Conservation (phyloP, 35 echinoderm and acorn worm species). For the Hemicentrotus pulcherrimus region DNA sequence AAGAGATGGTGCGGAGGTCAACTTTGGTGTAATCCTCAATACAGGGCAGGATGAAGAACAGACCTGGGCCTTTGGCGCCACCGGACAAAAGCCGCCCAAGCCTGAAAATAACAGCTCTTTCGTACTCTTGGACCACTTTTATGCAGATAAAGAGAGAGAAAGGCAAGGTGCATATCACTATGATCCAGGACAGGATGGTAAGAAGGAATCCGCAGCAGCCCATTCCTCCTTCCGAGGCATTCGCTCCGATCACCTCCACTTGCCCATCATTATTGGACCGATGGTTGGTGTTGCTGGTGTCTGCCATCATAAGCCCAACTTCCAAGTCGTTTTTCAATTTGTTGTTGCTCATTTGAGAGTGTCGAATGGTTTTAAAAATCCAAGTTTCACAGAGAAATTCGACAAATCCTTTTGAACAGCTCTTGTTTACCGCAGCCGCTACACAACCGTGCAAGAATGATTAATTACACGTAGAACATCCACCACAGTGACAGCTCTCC, state of each 20-base stretch:
- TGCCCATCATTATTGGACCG: background rate
- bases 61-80: slow-evolving; percentile 78
- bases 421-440: background rate
- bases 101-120: slow-evolving; percentile 82
- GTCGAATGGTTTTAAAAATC: background rate
- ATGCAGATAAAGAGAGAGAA: slow-evolving; percentile 26
- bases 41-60: slow-evolving; percentile 87
- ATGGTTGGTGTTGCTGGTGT: background rate
- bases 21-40: slow-evolving; percentile 79
- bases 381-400: background rate
- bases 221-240: background rate
- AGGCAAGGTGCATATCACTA: slow-evolving; percentile 31
- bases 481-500: background rate
- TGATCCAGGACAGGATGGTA: background rate
- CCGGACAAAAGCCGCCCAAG: slow-evolving; percentile 80
- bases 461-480: background rate
- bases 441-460: background rate
- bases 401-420: background rate
- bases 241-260: background rate
- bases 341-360: background rate
- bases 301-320: background rate
- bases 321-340: background rate
- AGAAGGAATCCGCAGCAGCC: slow-evolving; percentile 20
- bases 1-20: slow-evolving; percentile 82
- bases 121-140: slow-evolving; percentile 84